Evolutionary conservation across 2,888 invertebrate species (phyloP).

Genomic region (Ennomos quercinarius): DNA sequence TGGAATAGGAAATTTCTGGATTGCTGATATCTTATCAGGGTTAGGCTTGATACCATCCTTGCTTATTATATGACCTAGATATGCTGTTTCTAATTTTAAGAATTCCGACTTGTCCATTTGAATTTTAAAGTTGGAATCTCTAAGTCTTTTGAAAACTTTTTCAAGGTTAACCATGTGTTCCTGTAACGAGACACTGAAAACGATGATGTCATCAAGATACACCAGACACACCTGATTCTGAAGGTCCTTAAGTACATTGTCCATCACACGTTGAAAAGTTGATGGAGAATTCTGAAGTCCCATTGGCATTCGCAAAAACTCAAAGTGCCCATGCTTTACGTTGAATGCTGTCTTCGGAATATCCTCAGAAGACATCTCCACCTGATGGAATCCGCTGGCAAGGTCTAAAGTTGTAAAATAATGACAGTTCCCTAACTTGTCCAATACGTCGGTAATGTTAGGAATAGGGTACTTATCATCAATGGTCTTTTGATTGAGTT

Average conservation of each 20-base stretch:
- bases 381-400: constrained; percentile 19
- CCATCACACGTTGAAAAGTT: constrained; percentile 35
- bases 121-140: constrained; percentile 44
- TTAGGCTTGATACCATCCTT: constrained; percentile 45
- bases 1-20: constrained; percentile 43
- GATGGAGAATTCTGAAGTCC: too few relatives aligned
- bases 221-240: constrained; percentile 34
- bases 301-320: constrained; percentile 38
- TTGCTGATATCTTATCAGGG: constrained; percentile 43
- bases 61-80: constrained; percentile 43
- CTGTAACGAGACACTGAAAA: constrained; percentile 37
- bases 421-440: constrained; percentile 2
- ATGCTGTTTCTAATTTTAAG: constrained; percentile 38
- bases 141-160: constrained; percentile 39
- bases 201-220: constrained; percentile 52
- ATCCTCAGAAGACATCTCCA: constrained; percentile 8
- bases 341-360: constrained; percentile 45
- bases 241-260: constrained; percentile 41
- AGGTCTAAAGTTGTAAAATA: constrained; percentile 17
- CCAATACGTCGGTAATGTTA: constrained; percentile 4
- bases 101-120: constrained; percentile 48
- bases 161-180: constrained; percentile 27
- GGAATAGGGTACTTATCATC: constrained; percentile 21
- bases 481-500: constrained; percentile 21
- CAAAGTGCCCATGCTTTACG: constrained; percentile 44